phyloP scores from a whole-genome alignment of 2,113 vertebrate genomes.

The Chionodraco myersi region DNA sequence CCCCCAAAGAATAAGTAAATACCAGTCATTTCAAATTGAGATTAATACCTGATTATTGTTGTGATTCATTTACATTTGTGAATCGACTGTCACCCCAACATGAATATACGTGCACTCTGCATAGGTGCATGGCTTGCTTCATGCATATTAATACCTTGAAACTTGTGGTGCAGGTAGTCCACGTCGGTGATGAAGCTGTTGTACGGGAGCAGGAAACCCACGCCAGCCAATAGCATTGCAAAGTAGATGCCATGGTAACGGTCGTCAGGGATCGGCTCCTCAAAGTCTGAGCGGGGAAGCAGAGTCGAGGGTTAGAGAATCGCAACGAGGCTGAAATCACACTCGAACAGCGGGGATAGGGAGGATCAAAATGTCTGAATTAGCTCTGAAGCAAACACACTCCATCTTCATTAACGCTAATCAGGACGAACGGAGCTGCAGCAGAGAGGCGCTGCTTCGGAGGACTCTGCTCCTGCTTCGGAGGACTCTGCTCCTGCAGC shows the following conservation, averaged over 20 bases:
- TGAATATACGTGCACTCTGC: not conserved
- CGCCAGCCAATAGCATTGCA: constrained; percentile 96
- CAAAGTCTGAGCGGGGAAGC: constrained; percentile 76
- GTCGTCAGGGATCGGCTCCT: constrained; percentile 91
- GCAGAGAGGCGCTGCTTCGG: not conserved
- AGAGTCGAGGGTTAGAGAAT: constrained; percentile 39
- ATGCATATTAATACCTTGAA: constrained; percentile 85
- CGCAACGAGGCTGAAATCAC: constrained; percentile 12
- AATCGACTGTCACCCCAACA: too few species aligned
- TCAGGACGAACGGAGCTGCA: constrained; percentile 28
- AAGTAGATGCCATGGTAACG: constrained; percentile 97
- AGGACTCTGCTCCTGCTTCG: not conserved
- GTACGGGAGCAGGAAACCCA: constrained; percentile 97
- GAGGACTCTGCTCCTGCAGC: not conserved
- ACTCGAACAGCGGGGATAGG: not conserved
- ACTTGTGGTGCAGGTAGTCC: constrained; percentile 97
- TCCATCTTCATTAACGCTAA: constrained; percentile 24
- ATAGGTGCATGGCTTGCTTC: not conserved
- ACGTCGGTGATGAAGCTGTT: constrained; percentile 99
- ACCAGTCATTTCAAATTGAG: too few species aligned
- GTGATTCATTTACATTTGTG: too few species aligned
- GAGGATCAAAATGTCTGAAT: constrained; percentile 28
- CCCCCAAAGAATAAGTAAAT: too few species aligned
- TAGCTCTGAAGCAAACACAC: not conserved
- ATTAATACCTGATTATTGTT: too few species aligned